phyloP scores from a whole-genome alignment of 35 echinoderm and acorn worm genomes.

The Anneissia japonica region DNA sequence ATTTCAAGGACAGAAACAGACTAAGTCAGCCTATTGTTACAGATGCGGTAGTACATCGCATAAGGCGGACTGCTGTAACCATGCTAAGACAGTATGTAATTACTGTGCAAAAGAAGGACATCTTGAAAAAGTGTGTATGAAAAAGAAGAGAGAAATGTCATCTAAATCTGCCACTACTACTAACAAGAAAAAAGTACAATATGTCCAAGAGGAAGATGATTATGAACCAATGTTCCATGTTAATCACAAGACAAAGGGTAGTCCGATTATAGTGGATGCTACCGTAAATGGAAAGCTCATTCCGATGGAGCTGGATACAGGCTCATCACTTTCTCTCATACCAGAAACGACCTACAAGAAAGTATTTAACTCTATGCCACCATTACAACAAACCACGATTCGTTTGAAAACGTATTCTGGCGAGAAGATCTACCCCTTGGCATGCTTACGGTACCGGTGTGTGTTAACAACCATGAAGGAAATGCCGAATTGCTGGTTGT shows the following conservation, averaged over 20 bases:
- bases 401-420: slow-evolving; percentile 31
- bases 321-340: not conserved
- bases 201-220: not conserved
- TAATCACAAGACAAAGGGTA: not conserved
- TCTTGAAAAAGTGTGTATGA: not conserved
- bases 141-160: not conserved
- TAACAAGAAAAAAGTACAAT: not conserved
- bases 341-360: not conserved
- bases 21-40: no score
- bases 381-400: not conserved
- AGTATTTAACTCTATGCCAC: not conserved
- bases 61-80: not conserved
- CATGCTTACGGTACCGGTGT: not conserved
- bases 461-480: not conserved
- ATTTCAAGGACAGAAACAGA: no score
- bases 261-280: not conserved
- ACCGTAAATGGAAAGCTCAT: not conserved
- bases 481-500: not conserved
- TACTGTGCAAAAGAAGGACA: not conserved
- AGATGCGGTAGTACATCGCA: not conserved
- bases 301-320: not conserved
- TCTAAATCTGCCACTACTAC: not conserved
- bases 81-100: not conserved
- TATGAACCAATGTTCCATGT: not conserved
- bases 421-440: slow-evolving; percentile 3